These are phyloP conservation scores for Coendou prehensilis DNA, from an alignment of 2,797 vertebrate species.

Conservation along the genomic window DNA sequence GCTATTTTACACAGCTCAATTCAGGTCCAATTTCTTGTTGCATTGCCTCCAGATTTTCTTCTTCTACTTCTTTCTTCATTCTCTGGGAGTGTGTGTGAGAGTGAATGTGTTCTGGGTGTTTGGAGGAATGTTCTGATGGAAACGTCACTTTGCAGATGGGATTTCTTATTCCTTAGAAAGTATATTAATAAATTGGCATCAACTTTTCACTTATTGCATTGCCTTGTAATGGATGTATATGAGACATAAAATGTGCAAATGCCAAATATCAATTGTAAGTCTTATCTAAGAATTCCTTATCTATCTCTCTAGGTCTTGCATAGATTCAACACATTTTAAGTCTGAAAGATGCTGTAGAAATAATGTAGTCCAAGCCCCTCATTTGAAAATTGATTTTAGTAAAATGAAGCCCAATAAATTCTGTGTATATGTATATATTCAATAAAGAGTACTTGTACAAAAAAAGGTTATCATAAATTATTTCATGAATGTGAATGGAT, in stretches of 20 bases:
- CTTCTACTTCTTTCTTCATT: conserved; percentile 20
- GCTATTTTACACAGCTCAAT: conserved; percentile 3
- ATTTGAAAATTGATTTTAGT: conserved; percentile 64
- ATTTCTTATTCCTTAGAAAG: conserved; percentile 63
- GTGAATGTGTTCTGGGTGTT: conserved; percentile 15
- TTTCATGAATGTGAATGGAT: conserved; percentile 66
- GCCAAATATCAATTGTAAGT: conserved; percentile 50
- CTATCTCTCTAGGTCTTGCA: conserved; percentile 40
- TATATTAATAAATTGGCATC: conserved; percentile 10
- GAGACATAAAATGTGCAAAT: conserved; percentile 63
- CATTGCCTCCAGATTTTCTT: conserved; percentile 51
- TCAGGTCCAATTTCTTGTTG: background rate
- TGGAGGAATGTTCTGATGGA: conserved; percentile 38
- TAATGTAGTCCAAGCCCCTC: background rate
- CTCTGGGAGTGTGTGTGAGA: conserved; percentile 6
- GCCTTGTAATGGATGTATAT: conserved; percentile 39
- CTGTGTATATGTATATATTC: conserved; percentile 79
- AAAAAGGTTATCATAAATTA: conserved; percentile 68
- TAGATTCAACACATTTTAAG: conserved; percentile 63
- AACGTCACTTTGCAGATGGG: conserved; percentile 34
- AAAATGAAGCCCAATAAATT: conserved; percentile 71
- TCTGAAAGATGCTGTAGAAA: conserved; percentile 47
- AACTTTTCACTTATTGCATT: conserved; percentile 56
- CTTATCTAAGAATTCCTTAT: conserved; percentile 52
- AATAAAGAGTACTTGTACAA: conserved; percentile 79